Base-by-base conservation (phyloP, 2,113 vertebrate species). In the Epinephelus lanceolatus region DNA sequence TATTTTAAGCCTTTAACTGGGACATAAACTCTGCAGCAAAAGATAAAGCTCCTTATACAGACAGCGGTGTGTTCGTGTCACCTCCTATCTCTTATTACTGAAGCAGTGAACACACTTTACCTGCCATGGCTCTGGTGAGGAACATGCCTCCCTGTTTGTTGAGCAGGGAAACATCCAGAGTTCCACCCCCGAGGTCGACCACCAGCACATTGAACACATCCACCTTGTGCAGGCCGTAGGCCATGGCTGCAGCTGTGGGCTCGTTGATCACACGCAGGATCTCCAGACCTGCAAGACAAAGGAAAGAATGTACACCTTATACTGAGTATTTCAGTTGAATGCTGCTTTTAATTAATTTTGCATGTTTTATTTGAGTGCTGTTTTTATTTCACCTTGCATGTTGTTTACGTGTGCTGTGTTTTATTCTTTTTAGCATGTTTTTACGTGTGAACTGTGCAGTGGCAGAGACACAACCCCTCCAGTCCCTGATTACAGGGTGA, bases 111-210 rank as follows among this genome's bases (percentile, higher is more conserved):
- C 49, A n/a, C 83, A 2, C 47, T 37, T 94, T 93, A 99, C 98
- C 98, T 94, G 98, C 97, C 98, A 99, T 99, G 59, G 98, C 98
- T 91, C 97, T 95, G 69, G 98, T 99, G 78, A 99, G 92, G 88
- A 99, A 99, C 98, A 99, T 99, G 56, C 97, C 98, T 76, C 98
- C 98, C 93, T 98, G 97, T 88, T 99, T 99, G 94, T 97, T 98
- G 81, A 99, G 94, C 79, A 99, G 91, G 27, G 98, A 99, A 40
- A 99, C 98, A 1, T 99, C 98, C 70, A 99, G 91, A 1, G 98
- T 99, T 85, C 98, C 98, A 90, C 98, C 98, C 2, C 98, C 98
- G 37, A 99, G 93, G 91, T 99, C 98, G 78, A 99, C 98, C 85
- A 99, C 98, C 90, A 99, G 90, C 79, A 99, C 98, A 4, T 98